Base-by-base conservation (phyloP, 2,113 vertebrate genomes). In the Scomber scombrus region DNA sequence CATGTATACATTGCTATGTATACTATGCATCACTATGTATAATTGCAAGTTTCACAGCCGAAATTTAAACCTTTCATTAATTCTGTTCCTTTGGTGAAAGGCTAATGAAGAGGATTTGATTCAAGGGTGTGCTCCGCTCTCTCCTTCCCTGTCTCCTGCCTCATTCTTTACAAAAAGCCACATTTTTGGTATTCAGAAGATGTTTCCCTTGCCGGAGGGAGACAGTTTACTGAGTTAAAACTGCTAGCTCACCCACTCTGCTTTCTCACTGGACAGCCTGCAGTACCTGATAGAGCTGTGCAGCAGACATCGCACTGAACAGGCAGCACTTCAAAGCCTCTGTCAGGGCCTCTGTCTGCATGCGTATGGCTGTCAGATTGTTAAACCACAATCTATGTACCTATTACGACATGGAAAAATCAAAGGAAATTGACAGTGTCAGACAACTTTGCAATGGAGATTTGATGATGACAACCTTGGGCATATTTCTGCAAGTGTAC, bases 101-200 rank as follows among this genome's bases (percentile, higher is more conserved):
- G 29, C 45, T 66, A 31, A 71, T 70, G 40, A 71, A 63, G 2
- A 45, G 8, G 7, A 51, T 14, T 19, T 56, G n/a, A 45, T 71
- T 74, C 14, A 43, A 16, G 19, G 3, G 2, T 1, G 16, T 40
- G 0, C 19, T 75, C 14, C 26, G 46, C 51, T 62, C 0, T 43
- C 63, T 68, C 19, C 14, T 18, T 54, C 64, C 45, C 8, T 57
- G 2, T 47, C 15, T 73, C 8, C 19, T 66, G 23, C 56, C 55
- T 55, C 18, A 11, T 66, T 84, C 79, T 54, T 70, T 73, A 79
- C 15, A 82, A 80, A 85, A 80, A 85, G 21, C 75, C 50, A 14
- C 43, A 40, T 76, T 82, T 87, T 93, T 91, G 80, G 84, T 93
- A 93, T 93, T 92, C 90, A 50, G 85, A 74, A 18, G 79, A 68